Conservation (phyloP, 2,797 vertebrate genomes). For the Siniperca scherzeri region DNA sequence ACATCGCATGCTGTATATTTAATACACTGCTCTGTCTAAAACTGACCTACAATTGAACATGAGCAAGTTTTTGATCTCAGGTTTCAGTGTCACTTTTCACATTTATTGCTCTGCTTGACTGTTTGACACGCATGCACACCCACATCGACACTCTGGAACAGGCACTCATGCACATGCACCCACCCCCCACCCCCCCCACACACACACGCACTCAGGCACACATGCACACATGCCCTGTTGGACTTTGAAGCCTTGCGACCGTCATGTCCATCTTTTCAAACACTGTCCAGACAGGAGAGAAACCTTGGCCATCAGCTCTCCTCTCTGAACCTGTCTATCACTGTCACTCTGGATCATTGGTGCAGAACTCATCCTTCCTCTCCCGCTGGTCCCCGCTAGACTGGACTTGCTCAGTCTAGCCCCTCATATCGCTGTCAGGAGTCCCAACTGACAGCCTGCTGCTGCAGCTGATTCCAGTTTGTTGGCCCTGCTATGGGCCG, state of each 20-base stretch:
- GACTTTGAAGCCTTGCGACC: slow-evolving; percentile 79
- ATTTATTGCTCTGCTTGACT: slow-evolving; percentile 75
- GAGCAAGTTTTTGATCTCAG: slow-evolving; percentile 62
- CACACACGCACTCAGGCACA: slow-evolving; percentile 23
- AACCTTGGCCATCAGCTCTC: slow-evolving; percentile 83
- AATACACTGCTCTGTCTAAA: slow-evolving; percentile 21
- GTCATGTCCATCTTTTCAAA: slow-evolving; percentile 85
- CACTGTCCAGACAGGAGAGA: slow-evolving; percentile 82
- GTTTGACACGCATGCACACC: slow-evolving; percentile 69
- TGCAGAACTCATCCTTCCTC: slow-evolving; percentile 85
- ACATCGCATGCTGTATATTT: background rate
- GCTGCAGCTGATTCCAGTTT: slow-evolving; percentile 83
- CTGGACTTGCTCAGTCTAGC: slow-evolving; percentile 77
- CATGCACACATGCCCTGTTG: slow-evolving; percentile 68
- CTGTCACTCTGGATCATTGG: slow-evolving; percentile 85
- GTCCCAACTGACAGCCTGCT: slow-evolving; percentile 80
- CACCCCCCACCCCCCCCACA: slow-evolving; percentile 21
- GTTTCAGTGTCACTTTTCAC: slow-evolving; percentile 72
- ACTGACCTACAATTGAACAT: slow-evolving; percentile 45
- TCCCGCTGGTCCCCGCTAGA: slow-evolving; percentile 80
- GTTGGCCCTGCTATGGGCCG: slow-evolving; percentile 71
- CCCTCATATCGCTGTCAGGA: slow-evolving; percentile 83
- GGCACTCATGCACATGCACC: slow-evolving; percentile 42
- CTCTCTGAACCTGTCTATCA: slow-evolving; percentile 88
- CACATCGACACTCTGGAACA: slow-evolving; percentile 58